A percentile compares a stretch with the other conserved stretches of the same genome.
phyloP scores from a whole-genome alignment of 2,113 vertebrate genomes.

The Mobula hypostoma region DNA sequence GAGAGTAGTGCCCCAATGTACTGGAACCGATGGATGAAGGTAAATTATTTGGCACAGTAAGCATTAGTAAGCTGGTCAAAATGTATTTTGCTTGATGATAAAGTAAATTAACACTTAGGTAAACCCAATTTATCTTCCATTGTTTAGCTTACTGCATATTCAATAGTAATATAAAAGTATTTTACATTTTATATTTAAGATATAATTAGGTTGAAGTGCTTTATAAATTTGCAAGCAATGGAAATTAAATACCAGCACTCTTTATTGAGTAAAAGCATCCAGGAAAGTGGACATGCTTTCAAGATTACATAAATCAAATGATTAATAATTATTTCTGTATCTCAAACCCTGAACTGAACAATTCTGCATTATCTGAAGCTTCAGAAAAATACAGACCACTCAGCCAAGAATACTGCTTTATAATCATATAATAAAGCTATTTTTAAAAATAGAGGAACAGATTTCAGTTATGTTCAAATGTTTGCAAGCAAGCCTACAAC shows the following conservation, averaged over 20 bases:
- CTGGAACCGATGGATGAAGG: slow-evolving; percentile 13
- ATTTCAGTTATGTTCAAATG: neutral
- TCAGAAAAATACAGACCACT: neutral
- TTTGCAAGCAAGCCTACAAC: neutral
- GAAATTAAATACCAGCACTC: neutral
- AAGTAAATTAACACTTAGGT: neutral
- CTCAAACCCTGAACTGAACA: neutral
- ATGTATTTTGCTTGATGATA: slow-evolving; percentile 4
- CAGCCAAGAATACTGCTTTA: neutral
- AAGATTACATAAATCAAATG: neutral
- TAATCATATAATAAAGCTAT: neutral
- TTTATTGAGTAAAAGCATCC: neutral
- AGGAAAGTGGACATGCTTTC: neutral
- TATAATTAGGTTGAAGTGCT: neutral
- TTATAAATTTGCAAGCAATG: neutral
- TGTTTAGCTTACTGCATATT: neutral
- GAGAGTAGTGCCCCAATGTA: neutral
- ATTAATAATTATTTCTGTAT: neutral
- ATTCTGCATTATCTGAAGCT: neutral
- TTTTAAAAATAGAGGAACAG: neutral
- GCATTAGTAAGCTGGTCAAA: slow-evolving; percentile 2
- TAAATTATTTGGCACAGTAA: slow-evolving; percentile 19
- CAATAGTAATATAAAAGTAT: neutral
- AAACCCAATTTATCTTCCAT: slow-evolving; percentile 10
- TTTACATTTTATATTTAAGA: slow-evolving; percentile 3